phyloP scores from a whole-genome alignment of 1,140 invertebrate species.

The Aphaenogaster rudis region DNA sequence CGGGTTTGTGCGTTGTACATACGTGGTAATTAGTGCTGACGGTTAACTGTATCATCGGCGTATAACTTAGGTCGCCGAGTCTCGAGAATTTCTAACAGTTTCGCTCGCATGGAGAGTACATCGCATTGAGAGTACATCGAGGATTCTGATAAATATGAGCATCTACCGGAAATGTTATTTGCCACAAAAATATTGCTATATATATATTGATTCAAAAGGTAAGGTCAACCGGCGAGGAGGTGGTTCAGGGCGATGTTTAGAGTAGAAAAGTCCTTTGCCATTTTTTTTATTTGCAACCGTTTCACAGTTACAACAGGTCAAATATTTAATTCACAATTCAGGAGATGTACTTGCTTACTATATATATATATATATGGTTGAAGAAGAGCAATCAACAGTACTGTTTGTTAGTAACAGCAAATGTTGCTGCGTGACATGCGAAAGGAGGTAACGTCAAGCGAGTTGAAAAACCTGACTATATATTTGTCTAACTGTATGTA shows the following conservation, averaged over 20 bases:
- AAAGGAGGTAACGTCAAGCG: constrained; percentile 3
- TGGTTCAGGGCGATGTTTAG: too few relatives aligned
- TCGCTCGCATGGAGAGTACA: not conserved
- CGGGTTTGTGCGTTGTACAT: not conserved
- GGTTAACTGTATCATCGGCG: constrained; percentile 38
- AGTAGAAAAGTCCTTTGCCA: too few relatives aligned
- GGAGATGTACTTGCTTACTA: too few relatives aligned
- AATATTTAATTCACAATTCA: too few relatives aligned
- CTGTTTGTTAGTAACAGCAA: not conserved
- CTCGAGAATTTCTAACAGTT: constrained; percentile 14
- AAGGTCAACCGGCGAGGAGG: too few relatives aligned
- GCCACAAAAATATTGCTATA: not conserved
- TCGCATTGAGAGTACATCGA: not conserved
- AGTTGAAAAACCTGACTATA: not conserved
- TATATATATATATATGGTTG: not conserved
- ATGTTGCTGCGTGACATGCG: not conserved
- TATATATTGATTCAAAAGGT: too few relatives aligned
- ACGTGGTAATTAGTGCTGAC: constrained; percentile 17
- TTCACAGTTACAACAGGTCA: too few relatives aligned
- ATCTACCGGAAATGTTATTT: not conserved
- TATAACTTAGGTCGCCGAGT: constrained; percentile 16
- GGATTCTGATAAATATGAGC: not conserved
- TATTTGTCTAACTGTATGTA: not conserved
- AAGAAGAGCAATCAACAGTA: not conserved
- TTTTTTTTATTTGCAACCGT: too few relatives aligned